Evolutionary conservation across 1,140 invertebrate genomes (phyloP).

Genomic region (Pogonomyrmex californicus): DNA sequence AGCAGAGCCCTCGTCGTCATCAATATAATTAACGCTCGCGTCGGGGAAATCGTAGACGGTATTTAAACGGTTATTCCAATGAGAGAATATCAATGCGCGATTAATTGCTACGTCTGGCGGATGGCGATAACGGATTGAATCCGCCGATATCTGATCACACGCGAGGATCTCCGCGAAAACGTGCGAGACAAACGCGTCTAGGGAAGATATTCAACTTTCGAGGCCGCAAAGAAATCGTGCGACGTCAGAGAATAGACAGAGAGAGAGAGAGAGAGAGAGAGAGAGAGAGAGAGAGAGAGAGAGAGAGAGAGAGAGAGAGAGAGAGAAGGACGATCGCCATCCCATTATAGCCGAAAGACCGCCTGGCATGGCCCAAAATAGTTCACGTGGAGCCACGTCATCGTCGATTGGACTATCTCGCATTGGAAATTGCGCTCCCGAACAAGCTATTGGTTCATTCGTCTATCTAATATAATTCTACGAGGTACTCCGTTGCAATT

Average conservation of each 20-base stretch:
- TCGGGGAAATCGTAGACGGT: background rate
- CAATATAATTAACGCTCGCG: constrained; percentile 26
- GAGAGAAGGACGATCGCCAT: constrained; percentile 43
- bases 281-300: constrained; percentile 9
- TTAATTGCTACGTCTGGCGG: constrained; percentile 39
- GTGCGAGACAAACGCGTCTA: background rate
- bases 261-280: background rate
- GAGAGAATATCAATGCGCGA: constrained; percentile 38
- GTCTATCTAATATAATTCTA: constrained; percentile 19
- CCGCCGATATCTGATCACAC: background rate
- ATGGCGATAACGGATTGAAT: constrained; percentile 20
- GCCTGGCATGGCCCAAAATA: constrained; percentile 69
- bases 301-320: background rate
- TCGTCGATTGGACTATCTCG: constrained; percentile 66
- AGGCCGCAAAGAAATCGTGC: constrained; percentile 18
- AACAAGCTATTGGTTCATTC: constrained; percentile 13
- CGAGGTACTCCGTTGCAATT: background rate
- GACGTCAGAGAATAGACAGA: constrained; percentile 30
- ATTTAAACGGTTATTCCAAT: constrained; percentile 43
- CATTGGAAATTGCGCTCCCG: constrained; percentile 43
- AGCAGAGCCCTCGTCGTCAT: background rate
- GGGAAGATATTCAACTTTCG: constrained; percentile 43
- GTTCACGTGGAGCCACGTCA: constrained; percentile 72
- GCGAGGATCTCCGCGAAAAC: constrained; percentile 28
- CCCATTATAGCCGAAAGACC: constrained; percentile 57